Conservation (phyloP, 2,797 vertebrate genomes). For the Merluccius polli region DNA sequence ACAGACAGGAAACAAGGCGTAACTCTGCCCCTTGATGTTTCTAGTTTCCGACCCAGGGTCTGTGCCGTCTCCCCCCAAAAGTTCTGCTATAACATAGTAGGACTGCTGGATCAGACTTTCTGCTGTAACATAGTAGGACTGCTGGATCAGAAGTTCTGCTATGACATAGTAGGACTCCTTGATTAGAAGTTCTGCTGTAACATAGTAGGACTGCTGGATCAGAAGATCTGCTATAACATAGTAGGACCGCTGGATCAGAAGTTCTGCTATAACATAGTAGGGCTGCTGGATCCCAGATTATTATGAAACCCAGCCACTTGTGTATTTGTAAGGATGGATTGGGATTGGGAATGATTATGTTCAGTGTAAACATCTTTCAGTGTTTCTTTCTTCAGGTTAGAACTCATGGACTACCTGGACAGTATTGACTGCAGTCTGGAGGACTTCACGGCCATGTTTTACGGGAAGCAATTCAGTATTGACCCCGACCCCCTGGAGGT, state of each 20-base stretch:
- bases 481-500: slow-evolving; percentile 85
- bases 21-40: not conserved
- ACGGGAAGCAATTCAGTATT: slow-evolving; percentile 87
- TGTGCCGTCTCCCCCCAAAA: not conserved
- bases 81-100: not conserved
- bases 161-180: not conserved
- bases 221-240: not conserved
- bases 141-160: not conserved
- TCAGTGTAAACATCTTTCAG: not conserved
- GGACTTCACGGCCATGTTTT: slow-evolving; percentile 94
- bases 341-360: not conserved
- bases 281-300: not conserved
- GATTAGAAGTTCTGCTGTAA: not conserved
- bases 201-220: not conserved
- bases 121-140: not conserved
- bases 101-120: not conserved
- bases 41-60: not conserved
- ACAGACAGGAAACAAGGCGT: not conserved
- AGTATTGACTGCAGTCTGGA: slow-evolving; percentile 98
- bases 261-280: not conserved
- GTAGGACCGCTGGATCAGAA: not conserved
- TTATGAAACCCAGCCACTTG: not conserved
- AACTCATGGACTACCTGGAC: slow-evolving; percentile 96
- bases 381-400: slow-evolving; percentile 74
- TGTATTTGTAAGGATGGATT: not conserved